Evolutionary conservation across 2,888 invertebrate genomes (phyloP).

Genomic region (Atrina japonica): DNA sequence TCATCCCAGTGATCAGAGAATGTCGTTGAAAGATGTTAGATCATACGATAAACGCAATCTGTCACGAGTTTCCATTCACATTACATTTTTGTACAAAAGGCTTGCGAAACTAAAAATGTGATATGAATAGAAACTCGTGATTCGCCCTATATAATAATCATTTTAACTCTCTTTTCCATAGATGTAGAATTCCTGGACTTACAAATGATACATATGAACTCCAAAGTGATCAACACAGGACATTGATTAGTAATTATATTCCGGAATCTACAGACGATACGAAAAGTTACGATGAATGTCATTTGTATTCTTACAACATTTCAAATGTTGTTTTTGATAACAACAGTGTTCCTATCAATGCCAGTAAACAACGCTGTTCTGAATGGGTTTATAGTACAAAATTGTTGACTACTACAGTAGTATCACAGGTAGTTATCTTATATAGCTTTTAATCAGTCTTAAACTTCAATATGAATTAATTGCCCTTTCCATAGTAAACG

Average conservation of each 20-base stretch:
- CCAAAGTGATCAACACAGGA: neutral
- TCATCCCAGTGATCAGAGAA: too few species aligned
- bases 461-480: too few species aligned
- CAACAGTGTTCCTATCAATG: conserved; percentile 28
- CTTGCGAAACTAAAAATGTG: too few species aligned
- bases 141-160: too few species aligned
- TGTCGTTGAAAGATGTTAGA: too few species aligned
- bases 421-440: conserved; percentile 46
- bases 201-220: conserved; percentile 40
- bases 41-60: too few species aligned
- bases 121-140: too few species aligned
- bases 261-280: conserved; percentile 1
- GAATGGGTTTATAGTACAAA: conserved; percentile 56
- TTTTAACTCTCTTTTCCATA: conserved; percentile 21
- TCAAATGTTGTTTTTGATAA: conserved; percentile 11
- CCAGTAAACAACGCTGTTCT: conserved; percentile 35
- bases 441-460: too few species aligned
- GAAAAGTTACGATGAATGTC: conserved; percentile 28
- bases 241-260: too few species aligned
- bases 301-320: conserved; percentile 1
- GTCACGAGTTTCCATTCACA: too few species aligned
- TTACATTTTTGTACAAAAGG: too few species aligned
- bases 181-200: conserved; percentile 44
- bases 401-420: conserved; percentile 48
- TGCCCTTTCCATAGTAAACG: too few species aligned